Base-by-base conservation (phyloP, 2,888 invertebrate species). In the Pinctada fucata region DNA sequence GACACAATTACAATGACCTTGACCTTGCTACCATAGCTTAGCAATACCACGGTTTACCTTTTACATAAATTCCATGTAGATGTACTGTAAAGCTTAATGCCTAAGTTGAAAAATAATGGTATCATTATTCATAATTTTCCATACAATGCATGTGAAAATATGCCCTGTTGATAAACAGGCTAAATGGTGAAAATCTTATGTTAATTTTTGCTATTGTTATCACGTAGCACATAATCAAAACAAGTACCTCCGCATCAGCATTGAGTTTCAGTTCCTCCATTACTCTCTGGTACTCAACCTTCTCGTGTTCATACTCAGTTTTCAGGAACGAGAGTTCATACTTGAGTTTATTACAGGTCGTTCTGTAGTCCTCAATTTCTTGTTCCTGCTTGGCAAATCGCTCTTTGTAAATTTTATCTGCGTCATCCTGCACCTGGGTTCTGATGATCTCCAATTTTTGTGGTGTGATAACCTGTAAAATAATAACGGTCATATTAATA, bases 251-350 rank as follows among this genome's bases (percentile, higher is more conserved):
- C 51, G 91, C 89, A 69, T 92, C 91, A 78, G 91, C 89, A 75
- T 90, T 88, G 69, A 92, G 83, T 77, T 87, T 90, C 77, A 91
- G 69, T 79, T 92, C 92, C 10, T 90, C 89, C 13, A 91, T 13
- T 10, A 90, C 85, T 48, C 89, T 84, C 72, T 84, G 84, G 80
- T 90, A 87, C 75, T 91, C 90, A 13, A 84, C 77, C 51, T 86
- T 85, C 65, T 90, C 89, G 79, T 92, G 91, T 58, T 92, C 92
- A 80, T 91, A 92, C 85, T 92, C 92, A 0, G 91, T 88, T 84
- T 92, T 91, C 47, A 92, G 81, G 81, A 92, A 92, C 70, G 90
- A 87, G 49, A 90, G 84, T 82, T 92, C 92, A 76, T 91, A 91
- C 64, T 90, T 90, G 5, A 91, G 83, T 77, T 91, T 91, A 82